Conservation (phyloP, 2,797 vertebrate genomes). For the Sebastes hubbsi region DNA sequence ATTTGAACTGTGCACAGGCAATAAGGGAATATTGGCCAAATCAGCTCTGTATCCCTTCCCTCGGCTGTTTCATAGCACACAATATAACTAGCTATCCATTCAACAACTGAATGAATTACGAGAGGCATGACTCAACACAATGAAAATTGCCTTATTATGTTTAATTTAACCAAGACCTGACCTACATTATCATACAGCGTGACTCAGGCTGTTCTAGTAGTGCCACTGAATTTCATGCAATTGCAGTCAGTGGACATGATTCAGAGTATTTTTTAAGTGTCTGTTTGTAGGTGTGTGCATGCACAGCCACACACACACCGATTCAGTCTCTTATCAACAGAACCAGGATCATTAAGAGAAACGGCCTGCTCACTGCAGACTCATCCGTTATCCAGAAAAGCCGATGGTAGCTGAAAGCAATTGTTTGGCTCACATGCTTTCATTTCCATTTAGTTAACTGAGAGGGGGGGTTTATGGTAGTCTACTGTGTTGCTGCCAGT, state of each 20-base stretch:
- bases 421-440: conserved; percentile 40
- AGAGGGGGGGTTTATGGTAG: not conserved
- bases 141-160: not conserved
- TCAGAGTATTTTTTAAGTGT: not conserved
- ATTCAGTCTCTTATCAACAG: conserved; percentile 18
- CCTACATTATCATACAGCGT: not conserved
- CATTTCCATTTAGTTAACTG: conserved; percentile 44
- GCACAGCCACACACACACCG: not conserved
- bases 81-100: not conserved
- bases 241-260: not conserved
- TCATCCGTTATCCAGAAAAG: conserved; percentile 62
- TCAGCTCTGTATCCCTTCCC: not conserved
- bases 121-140: conserved; percentile 5
- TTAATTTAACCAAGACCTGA: not conserved
- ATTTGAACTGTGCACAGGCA: not conserved
- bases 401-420: conserved; percentile 24
- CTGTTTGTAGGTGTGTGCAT: not conserved
- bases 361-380: conserved; percentile 32
- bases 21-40: not conserved
- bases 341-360: conserved; percentile 21
- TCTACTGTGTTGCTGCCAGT: not conserved
- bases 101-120: not conserved
- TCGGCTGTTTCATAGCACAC: not conserved
- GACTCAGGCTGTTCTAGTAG: not conserved
- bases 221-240: not conserved